Evolutionary conservation across 2,113 vertebrate species (phyloP).

Genomic region (Pomatorhinus ruficollis): DNA sequence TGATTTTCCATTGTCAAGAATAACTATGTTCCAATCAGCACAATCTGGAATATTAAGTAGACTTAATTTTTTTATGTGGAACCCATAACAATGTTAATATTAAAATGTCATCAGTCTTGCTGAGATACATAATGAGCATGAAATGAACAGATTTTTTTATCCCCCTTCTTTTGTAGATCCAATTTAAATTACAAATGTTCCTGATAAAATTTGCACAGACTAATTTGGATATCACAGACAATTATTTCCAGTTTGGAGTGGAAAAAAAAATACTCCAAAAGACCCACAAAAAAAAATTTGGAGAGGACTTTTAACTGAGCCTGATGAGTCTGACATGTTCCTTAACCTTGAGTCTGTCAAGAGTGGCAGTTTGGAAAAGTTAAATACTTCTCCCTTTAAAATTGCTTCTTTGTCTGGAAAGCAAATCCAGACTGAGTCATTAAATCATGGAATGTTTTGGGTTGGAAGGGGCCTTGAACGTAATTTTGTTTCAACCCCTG

Average conservation of each 20-base stretch:
- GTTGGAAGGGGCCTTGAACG: background rate
- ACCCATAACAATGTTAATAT: constrained; percentile 56
- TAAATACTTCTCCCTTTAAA: background rate
- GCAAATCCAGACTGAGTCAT: background rate
- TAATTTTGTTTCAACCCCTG: background rate
- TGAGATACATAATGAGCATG: constrained; percentile 63
- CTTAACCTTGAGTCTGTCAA: background rate
- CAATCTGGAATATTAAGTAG: constrained; percentile 47
- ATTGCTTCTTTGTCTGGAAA: background rate
- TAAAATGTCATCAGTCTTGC: constrained; percentile 61
- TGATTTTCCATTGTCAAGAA: constrained; percentile 49
- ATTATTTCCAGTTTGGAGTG: constrained; percentile 23
- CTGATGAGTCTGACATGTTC: background rate
- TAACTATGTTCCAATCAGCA: constrained; percentile 37
- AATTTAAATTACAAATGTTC: constrained; percentile 72
- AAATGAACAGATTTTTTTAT: constrained; percentile 44
- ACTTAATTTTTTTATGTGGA: constrained; percentile 34
- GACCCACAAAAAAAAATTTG: background rate
- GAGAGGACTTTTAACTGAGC: background rate
- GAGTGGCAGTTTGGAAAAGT: background rate
- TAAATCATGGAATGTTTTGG: background rate
- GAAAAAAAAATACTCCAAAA: background rate
- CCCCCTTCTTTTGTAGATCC: background rate
- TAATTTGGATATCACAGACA: constrained; percentile 47
- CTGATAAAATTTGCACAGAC: constrained; percentile 45